Percentiles rank a stretch among this genome's conserved stretches.
Conservation (phyloP, 2,113 vertebrate species). For the Gallinago undulata region DNA sequence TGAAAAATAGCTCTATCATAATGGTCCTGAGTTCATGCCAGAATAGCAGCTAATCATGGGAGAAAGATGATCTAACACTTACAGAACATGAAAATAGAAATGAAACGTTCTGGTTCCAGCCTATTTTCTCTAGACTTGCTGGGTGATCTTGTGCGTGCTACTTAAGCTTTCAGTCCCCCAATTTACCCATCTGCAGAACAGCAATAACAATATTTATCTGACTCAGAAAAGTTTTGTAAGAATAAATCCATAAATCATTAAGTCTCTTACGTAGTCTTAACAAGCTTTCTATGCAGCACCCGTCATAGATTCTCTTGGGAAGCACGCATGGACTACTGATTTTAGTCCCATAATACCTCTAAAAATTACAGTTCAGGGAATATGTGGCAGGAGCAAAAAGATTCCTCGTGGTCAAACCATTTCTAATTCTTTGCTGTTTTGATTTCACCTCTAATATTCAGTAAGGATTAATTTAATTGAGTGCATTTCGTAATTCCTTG, state of each 20-base stretch:
- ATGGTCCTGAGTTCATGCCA: slow-evolving; percentile 51
- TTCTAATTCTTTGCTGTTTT: background rate
- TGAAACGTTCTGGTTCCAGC: slow-evolving; percentile 27
- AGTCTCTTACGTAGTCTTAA: slow-evolving; percentile 1
- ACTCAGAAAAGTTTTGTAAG: slow-evolving; percentile 45
- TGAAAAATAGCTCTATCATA: slow-evolving; percentile 69
- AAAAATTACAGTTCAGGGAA: background rate
- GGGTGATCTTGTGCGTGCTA: slow-evolving; percentile 66
- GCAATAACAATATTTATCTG: slow-evolving; percentile 37
- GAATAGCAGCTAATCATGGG: slow-evolving; percentile 69
- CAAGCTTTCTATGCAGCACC: background rate
- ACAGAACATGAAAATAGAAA: slow-evolving; percentile 67
- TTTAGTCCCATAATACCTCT: background rate
- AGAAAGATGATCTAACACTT: slow-evolving; percentile 68
- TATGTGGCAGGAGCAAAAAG: background rate
- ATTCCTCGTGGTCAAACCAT: background rate
- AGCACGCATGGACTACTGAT: background rate
- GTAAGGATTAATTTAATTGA: background rate
- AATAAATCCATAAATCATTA: slow-evolving; percentile 52
- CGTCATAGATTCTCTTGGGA: background rate
- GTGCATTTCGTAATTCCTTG: background rate
- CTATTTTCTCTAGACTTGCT: slow-evolving; percentile 64
- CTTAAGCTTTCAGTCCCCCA: slow-evolving; percentile 21
- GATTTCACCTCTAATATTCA: background rate
- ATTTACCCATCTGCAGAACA: slow-evolving; percentile 54